Evolutionary conservation across 2,888 invertebrate genomes (phyloP), one percentile per base, ranked within the genome.

Genomic region (Polia nebulosa): DNA sequence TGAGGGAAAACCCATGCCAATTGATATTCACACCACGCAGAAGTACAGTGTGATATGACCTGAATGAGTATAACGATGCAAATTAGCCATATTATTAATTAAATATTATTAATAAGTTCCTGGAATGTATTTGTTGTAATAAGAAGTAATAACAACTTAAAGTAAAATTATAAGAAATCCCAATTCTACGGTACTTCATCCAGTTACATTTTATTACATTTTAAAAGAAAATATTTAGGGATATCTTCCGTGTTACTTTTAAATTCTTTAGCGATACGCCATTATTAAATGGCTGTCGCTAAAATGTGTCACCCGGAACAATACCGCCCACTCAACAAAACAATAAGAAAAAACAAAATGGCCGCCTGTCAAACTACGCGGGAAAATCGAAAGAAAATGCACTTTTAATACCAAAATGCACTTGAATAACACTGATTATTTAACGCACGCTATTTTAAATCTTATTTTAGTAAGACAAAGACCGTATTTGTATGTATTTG

Each of bases 281-380:
- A 53, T 6, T 73, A 75, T 60, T 60, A 57, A 44, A 58, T 58
- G 53, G 13, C 69, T 64, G 68, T 76, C 77, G 58, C 25, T 22
- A 39, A 76, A 52, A 86, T 85, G 80, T 85, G 81, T 87, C 86
- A 86, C 71, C 85, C 85, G 88, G 85, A 87, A 87, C 74, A 75
- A 64, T 83, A 82, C 86, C 81, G 78, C 83, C 85, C 81, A 86
- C 85, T 83, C 72, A 88, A 88, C 85, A 88, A 89, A 90, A 89
- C 85, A 85, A 72, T 34, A 22, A 55, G 83, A 82, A 85, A 86
- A 85, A 88, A 86, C 88, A 78, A 89, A 85, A 88, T 89, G 88
- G 87, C 87, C 61, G 82, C 71, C 57, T 64, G 78, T 81, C 81
- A 85, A 82, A 80, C 76, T 82, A 75, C 87, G 84, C 76, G 73